Conservation (phyloP, 2,888 invertebrate species). For the Hemistola chrysoprasaria region DNA sequence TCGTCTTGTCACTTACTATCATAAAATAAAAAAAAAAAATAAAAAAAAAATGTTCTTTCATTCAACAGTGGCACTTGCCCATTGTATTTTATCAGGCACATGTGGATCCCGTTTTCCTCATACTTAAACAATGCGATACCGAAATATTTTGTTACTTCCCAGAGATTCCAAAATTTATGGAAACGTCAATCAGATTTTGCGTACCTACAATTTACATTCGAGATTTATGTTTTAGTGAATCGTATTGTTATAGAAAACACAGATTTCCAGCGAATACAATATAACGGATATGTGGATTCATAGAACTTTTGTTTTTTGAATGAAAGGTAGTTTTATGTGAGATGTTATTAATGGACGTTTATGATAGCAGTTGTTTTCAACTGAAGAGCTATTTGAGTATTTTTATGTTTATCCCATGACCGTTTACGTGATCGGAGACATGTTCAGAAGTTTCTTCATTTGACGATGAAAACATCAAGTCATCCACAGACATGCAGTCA, state of each 20-base stretch:
- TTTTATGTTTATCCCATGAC: too few relatives aligned
- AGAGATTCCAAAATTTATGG: conserved; percentile 12
- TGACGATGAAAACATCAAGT: too few relatives aligned
- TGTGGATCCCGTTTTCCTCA: conserved; percentile 12
- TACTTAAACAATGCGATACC: conserved; percentile 10
- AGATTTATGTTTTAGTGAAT: conserved; percentile 19
- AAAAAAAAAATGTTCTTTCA: too few relatives aligned
- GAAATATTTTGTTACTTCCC: conserved; percentile 10
- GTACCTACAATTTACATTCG: conserved; percentile 10
- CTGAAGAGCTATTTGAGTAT: too few relatives aligned
- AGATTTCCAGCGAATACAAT: conserved; percentile 18
- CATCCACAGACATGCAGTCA: too few relatives aligned
- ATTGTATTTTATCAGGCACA: too few relatives aligned
- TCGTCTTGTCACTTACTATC: too few relatives aligned
- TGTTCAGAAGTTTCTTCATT: too few relatives aligned
- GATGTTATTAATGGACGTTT: neutral
- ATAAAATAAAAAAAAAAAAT: too few relatives aligned
- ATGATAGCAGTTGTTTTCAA: neutral
- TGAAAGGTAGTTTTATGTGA: too few relatives aligned
- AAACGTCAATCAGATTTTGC: conserved; percentile 12
- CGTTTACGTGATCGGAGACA: too few relatives aligned
- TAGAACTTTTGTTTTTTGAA: neutral
- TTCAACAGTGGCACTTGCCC: too few relatives aligned
- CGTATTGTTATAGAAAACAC: conserved; percentile 22
- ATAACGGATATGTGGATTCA: conserved; percentile 9